Conservation (phyloP, 2,888 invertebrate genomes). For the Julus scanicus region DNA sequence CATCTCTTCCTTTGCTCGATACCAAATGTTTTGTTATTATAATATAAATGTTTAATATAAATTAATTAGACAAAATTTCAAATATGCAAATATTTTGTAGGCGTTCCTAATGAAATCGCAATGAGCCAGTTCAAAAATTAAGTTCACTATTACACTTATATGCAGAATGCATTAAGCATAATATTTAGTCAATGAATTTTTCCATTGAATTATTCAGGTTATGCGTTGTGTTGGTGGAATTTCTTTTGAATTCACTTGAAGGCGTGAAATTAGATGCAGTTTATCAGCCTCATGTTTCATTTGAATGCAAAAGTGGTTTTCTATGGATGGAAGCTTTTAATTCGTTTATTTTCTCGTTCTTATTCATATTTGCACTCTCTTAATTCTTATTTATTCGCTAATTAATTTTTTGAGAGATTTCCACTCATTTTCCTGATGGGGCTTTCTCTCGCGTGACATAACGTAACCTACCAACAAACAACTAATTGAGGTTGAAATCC, state of each 20-base stretch:
- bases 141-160: too few species aligned
- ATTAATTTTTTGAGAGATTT: constrained; percentile 17
- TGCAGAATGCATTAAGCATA: too few species aligned
- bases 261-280: not conserved
- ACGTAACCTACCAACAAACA: not conserved
- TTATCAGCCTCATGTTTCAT: not conserved
- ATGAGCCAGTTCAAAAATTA: too few species aligned
- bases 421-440: not conserved
- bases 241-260: not conserved
- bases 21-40: too few species aligned
- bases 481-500: constrained; percentile 42
- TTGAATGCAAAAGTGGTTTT: not conserved
- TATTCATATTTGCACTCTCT: constrained; percentile 5
- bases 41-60: too few species aligned
- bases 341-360: constrained; percentile 25
- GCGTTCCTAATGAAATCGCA: too few species aligned
- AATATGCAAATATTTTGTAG: too few species aligned
- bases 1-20: too few species aligned
- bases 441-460: not conserved
- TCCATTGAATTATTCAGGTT: not conserved
- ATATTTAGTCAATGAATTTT: not conserved
- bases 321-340: not conserved
- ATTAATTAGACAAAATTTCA: too few species aligned
- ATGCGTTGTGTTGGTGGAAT: too few species aligned
- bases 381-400: constrained; percentile 39